Evolutionary conservation across 2,888 invertebrate genomes (phyloP), one percentile per base, ranked within the genome.

Genomic region (Drosophila neutralis): DNA sequence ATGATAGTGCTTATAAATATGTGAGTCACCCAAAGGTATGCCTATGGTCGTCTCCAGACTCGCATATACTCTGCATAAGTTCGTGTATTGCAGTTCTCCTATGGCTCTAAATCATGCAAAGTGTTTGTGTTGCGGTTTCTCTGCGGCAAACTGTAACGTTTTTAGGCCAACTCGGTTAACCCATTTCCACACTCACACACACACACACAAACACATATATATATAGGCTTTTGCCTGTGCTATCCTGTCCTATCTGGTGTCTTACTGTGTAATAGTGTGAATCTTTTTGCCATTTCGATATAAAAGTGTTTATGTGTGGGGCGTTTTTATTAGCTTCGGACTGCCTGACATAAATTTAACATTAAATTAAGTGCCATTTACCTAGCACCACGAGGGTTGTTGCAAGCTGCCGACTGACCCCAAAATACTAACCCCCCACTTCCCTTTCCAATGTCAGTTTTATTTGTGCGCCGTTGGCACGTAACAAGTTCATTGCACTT

Each of bases 281-380:
- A 80, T 75, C 77, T 69, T 62, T 40, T 54, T 65, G 61, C 29
- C 61, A 36, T 69, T 71, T 66, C 61, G 60, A 68, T 72, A 53
- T 64, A 53, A 54, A 69, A 66, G 51, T 60, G 72, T 68, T 68
- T 79, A 63, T 79, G 57, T 69, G 72, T 60, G 65, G 74, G 81
- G 81, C 83, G 72, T 73, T 87, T 87, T 82, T 87, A 87, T 87
- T 84, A 86, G 77, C 84, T 61, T 68, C 63, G 45, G 73, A 65
- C 80, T 73, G 87, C 79, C 76, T 78, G 73, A 82, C 89, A 84
- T 86, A 88, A 82, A 89, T 87, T 88, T 64, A 79, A 78, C 84
- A 87, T 88, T 79, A 89, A 89, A 89, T 89, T 82, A 86, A 88
- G 83, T 88, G 80, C 74, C 78, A 69, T 82, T 83, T 76, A 82